A percentile compares a stretch with the other conserved stretches of the same genome.
Evolutionary conservation across 35 echinoderm and acorn worm species (phyloP).

Genomic region (Heliocidaris erythrogramma): DNA sequence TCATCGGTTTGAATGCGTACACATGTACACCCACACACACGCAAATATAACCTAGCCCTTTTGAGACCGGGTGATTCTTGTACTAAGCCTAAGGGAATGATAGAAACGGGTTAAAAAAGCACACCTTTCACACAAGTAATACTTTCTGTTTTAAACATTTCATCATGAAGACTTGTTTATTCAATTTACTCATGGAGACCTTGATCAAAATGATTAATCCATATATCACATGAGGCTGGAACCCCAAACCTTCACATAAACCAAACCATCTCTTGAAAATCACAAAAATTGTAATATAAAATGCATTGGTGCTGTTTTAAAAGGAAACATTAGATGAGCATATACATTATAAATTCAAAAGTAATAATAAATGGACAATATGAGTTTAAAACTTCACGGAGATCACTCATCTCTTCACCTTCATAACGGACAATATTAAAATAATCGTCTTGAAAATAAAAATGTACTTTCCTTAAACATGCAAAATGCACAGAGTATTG

Average conservation of each 20-base stretch:
- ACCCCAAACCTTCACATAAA: neutral
- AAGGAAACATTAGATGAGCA: neutral
- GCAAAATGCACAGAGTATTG: neutral
- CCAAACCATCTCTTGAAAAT: neutral
- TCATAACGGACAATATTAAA: neutral
- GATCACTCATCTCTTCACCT: neutral
- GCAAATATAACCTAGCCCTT: too few relatives aligned
- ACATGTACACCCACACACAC: too few relatives aligned
- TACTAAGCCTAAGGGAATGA: too few relatives aligned
- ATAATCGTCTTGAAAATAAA: neutral
- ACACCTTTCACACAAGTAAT: neutral
- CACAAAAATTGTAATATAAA: neutral
- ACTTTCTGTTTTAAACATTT: neutral
- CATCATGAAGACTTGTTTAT: slow-evolving; percentile 12
- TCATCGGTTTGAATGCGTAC: too few relatives aligned
- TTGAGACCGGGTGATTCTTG: too few relatives aligned
- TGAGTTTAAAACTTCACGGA: neutral
- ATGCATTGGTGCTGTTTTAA: neutral
- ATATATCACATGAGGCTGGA: neutral
- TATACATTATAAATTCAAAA: neutral
- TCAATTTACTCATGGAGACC: neutral
- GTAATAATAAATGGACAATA: neutral
- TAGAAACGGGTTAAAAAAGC: too few relatives aligned
- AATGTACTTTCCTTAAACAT: neutral
- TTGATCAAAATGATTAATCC: neutral